Percentiles rank a stretch among this genome's conserved stretches.
Conservation (phyloP, 2,797 vertebrate species). For the Tympanoctomys barrerae region DNA sequence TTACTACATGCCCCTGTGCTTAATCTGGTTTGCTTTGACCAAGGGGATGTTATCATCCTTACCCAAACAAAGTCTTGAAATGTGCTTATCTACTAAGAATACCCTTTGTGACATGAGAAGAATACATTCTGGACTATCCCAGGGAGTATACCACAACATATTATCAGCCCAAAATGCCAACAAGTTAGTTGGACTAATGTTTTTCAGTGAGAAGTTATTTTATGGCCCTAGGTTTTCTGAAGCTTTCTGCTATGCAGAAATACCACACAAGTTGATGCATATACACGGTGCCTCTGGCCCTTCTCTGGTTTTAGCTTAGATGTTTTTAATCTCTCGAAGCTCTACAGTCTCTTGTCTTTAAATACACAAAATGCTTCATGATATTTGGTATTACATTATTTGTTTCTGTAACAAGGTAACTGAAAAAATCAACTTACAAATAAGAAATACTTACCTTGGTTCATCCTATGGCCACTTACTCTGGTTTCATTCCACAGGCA, state of each 20-base stretch:
- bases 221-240: background rate
- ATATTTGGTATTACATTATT: background rate
- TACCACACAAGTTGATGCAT: background rate
- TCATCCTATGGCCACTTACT: background rate
- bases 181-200: background rate
- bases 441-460: too few species aligned
- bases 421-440: background rate
- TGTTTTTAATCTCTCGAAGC: background rate
- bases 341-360: background rate
- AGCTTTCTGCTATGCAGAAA: background rate
- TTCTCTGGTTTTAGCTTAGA: conserved; percentile 4
- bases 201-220: background rate
- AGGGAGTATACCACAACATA: background rate
- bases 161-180: background rate
- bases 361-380: background rate
- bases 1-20: background rate
- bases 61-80: background rate
- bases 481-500: background rate
- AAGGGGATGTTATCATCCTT: background rate
- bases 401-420: background rate
- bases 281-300: background rate
- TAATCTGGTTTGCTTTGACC: background rate
- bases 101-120: background rate
- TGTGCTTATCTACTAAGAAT: background rate
- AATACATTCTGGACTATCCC: background rate